Percentiles rank a stretch among this genome's conserved stretches.
Evolutionary conservation across 2,797 vertebrate species (phyloP).

Genomic region (Picus viridis): DNA sequence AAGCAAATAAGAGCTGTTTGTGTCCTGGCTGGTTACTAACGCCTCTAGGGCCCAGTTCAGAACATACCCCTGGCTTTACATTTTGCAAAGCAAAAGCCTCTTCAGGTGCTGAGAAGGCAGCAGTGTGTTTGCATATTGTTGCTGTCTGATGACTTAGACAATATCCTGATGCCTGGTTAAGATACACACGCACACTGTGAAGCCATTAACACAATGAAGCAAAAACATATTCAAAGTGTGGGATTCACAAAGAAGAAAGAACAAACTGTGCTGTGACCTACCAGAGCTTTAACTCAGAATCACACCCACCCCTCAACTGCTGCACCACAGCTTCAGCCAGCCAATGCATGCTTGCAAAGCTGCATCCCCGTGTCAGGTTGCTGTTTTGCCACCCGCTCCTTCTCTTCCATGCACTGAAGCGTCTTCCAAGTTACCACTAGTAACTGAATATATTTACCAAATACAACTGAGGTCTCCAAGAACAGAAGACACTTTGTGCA

Average conservation of each 20-base stretch:
- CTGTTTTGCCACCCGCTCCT: background rate
- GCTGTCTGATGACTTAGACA: rapidly evolving
- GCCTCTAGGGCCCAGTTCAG: background rate
- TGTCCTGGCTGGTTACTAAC: background rate
- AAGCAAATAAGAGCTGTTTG: background rate
- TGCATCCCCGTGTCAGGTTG: background rate
- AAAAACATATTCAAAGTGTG: background rate
- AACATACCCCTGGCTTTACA: background rate
- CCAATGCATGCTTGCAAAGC: background rate
- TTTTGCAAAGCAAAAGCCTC: background rate
- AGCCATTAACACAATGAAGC: background rate
- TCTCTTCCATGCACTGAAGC: background rate
- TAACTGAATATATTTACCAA: constrained; percentile 22
- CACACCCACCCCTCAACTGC: background rate
- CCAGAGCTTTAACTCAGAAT: background rate
- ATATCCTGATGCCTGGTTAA: background rate
- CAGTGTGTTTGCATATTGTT: background rate
- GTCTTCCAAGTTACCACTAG: constrained; percentile 39
- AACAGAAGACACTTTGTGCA: background rate
- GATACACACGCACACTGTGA: rapidly evolving
- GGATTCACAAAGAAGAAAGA: background rate
- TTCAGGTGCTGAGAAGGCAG: background rate
- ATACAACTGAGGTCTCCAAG: background rate
- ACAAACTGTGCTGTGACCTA: background rate
- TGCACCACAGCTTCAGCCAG: background rate